phyloP scores from a whole-genome alignment of 1,140 invertebrate genomes.

The Holcopasites calliopsidis region DNA sequence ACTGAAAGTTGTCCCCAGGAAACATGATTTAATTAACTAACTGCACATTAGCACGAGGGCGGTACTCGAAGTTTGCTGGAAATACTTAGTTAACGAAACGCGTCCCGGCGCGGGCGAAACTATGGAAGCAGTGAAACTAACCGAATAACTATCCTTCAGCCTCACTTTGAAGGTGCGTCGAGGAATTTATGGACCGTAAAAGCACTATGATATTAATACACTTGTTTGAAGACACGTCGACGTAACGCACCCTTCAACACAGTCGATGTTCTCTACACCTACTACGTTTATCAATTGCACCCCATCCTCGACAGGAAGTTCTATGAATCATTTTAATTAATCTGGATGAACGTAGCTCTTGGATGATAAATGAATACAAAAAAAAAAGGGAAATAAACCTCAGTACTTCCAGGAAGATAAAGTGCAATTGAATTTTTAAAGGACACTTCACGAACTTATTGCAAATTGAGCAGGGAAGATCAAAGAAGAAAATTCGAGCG shows the following conservation, averaged over 20 bases:
- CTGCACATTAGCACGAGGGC: slow-evolving; percentile 7
- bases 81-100: slow-evolving; percentile 17
- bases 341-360: background rate
- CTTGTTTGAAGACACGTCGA: slow-evolving; percentile 29
- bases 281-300: background rate
- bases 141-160: slow-evolving; percentile 48
- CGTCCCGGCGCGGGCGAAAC: background rate
- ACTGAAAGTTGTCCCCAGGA: background rate
- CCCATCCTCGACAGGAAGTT: no score
- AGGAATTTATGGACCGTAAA: slow-evolving; percentile 53
- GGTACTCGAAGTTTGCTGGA: background rate
- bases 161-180: slow-evolving; percentile 33
- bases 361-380: no score
- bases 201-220: slow-evolving; percentile 43
- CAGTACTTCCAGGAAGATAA: no score
- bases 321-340: no score
- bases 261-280: background rate
- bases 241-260: background rate
- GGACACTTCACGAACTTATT: no score
- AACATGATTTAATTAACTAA: slow-evolving; percentile 7
- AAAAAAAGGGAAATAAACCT: no score
- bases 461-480: no score
- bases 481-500: no score
- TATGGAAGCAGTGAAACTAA: slow-evolving; percentile 14
- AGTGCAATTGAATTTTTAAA: no score